Evolutionary conservation across 2,888 invertebrate species (phyloP).

Genomic region (Venusia cambrica): DNA sequence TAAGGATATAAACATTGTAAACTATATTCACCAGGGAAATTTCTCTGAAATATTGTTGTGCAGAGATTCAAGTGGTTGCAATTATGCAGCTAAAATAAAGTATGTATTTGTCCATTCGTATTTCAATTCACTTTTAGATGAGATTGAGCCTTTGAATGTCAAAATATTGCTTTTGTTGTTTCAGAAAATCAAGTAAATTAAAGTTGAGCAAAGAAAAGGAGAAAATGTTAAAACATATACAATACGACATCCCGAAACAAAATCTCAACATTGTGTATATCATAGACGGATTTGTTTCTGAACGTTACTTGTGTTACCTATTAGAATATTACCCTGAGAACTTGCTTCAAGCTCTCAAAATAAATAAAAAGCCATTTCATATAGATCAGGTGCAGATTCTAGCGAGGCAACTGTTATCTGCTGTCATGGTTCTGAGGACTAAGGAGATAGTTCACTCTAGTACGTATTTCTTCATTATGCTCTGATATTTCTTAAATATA

Average conservation of each 20-base stretch:
- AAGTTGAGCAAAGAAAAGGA: too few species aligned
- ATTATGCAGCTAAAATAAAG: too few species aligned
- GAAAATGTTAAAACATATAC: slow-evolving; percentile 38
- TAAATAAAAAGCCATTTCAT: slow-evolving; percentile 35
- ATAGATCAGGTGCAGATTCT: slow-evolving; percentile 46
- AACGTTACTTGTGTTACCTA: slow-evolving; percentile 41
- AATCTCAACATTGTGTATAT: slow-evolving; percentile 37
- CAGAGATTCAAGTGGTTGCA: too few species aligned
- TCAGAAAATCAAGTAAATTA: too few species aligned
- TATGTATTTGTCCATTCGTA: too few species aligned
- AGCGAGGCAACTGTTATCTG: slow-evolving; percentile 49
- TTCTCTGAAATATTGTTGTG: too few species aligned
- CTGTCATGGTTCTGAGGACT: slow-evolving; percentile 44
- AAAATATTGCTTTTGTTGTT: too few species aligned
- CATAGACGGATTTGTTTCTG: slow-evolving; percentile 35
- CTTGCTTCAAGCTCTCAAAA: slow-evolving; percentile 37
- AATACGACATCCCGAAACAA: slow-evolving; percentile 35
- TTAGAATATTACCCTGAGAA: slow-evolving; percentile 55
- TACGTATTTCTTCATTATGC: slow-evolving; percentile 26
- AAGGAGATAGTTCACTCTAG: slow-evolving; percentile 54
- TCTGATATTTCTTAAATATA: too few species aligned
- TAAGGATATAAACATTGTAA: too few species aligned
- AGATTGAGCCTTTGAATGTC: too few species aligned
- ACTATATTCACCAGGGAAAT: too few species aligned
- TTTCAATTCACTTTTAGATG: too few species aligned